Percentiles rank a stretch among this genome's conserved stretches.
Conservation (phyloP, 2,888 invertebrate species). For the Sylvicola cinctus region DNA sequence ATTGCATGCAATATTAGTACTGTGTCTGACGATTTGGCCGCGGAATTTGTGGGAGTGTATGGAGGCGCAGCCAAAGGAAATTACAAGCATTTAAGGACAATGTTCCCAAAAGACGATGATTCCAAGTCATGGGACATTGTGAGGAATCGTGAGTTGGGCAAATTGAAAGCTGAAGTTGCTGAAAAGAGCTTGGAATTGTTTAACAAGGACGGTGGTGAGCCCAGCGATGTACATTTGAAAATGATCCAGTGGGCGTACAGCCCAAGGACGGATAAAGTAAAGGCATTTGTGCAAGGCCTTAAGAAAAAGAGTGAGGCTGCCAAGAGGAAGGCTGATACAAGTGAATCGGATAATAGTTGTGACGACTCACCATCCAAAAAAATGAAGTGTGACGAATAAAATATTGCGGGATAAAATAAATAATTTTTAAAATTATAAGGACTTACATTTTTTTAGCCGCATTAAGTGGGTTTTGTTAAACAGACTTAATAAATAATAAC, state of each 20-base stretch:
- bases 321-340: too few species aligned
- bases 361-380: too few species aligned
- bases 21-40: slow-evolving; percentile 27
- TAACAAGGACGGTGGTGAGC: slow-evolving; percentile 40
- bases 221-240: slow-evolving; percentile 43
- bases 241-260: slow-evolving; percentile 59
- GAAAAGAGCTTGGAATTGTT: slow-evolving; percentile 39
- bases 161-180: slow-evolving; percentile 33
- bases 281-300: slow-evolving; percentile 35
- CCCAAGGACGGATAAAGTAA: slow-evolving; percentile 44
- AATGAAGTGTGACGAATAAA: too few species aligned
- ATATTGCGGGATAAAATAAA: too few species aligned
- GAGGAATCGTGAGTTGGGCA: slow-evolving; percentile 39
- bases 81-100: slow-evolving; percentile 50
- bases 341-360: too few species aligned
- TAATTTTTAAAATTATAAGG: too few species aligned
- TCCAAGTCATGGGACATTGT: slow-evolving; percentile 55
- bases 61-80: slow-evolving; percentile 35
- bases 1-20: slow-evolving; percentile 34
- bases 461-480: too few species aligned
- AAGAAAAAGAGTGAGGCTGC: too few species aligned
- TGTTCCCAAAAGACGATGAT: slow-evolving; percentile 29
- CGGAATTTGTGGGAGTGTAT: slow-evolving; percentile 41
- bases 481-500: too few species aligned
- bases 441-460: too few species aligned